These are phyloP conservation scores for Rattus rattus DNA, from an alignment of 2,113 vertebrate species.

Conservation along the genomic window DNA sequence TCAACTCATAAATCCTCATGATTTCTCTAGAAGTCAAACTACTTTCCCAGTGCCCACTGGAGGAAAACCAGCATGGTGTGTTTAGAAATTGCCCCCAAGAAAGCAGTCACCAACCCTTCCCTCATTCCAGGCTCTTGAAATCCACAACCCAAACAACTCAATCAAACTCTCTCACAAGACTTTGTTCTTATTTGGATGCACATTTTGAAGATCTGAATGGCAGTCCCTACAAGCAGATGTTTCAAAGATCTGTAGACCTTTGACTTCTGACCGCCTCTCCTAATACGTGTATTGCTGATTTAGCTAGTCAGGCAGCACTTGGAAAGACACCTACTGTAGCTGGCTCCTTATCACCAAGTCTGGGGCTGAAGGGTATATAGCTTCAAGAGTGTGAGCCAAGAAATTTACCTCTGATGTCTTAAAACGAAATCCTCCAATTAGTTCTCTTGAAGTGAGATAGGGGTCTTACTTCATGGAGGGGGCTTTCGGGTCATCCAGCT, in stretches of 20 bases:
- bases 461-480: neutral
- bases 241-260: constrained; percentile 44
- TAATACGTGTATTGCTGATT: constrained; percentile 49
- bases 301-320: constrained; percentile 62
- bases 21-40: constrained; percentile 17
- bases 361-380: constrained; percentile 34
- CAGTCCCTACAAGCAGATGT: constrained; percentile 42
- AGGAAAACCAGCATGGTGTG: neutral
- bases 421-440: constrained; percentile 50
- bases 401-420: constrained; percentile 64
- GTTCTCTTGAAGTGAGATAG: constrained; percentile 46
- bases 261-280: constrained; percentile 48
- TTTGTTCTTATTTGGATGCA: constrained; percentile 5
- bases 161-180: neutral
- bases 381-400: constrained; percentile 63
- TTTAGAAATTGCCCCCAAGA: neutral
- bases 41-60: neutral
- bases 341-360: constrained; percentile 68
- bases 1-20: neutral
- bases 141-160: neutral
- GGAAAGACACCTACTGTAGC: constrained; percentile 61
- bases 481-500: constrained; percentile 9
- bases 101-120: neutral
- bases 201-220: constrained; percentile 29
- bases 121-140: neutral